phyloP scores from a whole-genome alignment of 2,113 vertebrate species.

The Sarotherodon lohbergeri region DNA sequence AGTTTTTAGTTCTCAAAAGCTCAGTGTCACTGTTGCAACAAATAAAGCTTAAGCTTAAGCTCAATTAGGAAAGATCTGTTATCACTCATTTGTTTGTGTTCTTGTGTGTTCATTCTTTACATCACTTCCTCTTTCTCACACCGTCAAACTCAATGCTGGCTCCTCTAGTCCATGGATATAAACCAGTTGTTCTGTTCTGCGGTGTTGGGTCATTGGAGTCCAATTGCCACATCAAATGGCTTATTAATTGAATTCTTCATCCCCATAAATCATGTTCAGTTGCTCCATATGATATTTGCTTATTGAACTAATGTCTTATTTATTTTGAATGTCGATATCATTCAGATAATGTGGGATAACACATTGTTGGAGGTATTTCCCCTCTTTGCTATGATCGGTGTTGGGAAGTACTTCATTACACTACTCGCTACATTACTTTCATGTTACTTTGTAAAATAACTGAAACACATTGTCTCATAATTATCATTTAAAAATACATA shows the following conservation, averaged over 20 bases:
- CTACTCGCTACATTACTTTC: neutral
- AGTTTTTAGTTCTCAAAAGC: neutral
- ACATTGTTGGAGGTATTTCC: neutral
- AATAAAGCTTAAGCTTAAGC: neutral
- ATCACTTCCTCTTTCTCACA: neutral
- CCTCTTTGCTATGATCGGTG: neutral
- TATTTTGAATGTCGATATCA: neutral
- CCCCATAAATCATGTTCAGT: neutral
- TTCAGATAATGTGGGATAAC: neutral
- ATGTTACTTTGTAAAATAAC: too few species aligned
- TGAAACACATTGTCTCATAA: too few species aligned
- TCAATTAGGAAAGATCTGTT: neutral
- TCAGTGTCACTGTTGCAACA: neutral
- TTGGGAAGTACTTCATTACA: neutral
- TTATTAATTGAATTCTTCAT: neutral
- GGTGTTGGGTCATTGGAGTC: neutral
- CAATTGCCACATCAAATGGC: neutral
- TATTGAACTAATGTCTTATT: neutral
- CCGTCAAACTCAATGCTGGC: neutral
- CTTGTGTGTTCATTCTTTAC: neutral
- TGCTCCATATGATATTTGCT: neutral
- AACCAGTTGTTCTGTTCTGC: neutral
- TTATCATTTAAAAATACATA: too few species aligned
- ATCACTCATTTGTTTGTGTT: neutral
- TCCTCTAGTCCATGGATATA: neutral